These are phyloP conservation scores for Molorchus minor DNA, from an alignment of 2,888 invertebrate species.

Conservation along the genomic window DNA sequence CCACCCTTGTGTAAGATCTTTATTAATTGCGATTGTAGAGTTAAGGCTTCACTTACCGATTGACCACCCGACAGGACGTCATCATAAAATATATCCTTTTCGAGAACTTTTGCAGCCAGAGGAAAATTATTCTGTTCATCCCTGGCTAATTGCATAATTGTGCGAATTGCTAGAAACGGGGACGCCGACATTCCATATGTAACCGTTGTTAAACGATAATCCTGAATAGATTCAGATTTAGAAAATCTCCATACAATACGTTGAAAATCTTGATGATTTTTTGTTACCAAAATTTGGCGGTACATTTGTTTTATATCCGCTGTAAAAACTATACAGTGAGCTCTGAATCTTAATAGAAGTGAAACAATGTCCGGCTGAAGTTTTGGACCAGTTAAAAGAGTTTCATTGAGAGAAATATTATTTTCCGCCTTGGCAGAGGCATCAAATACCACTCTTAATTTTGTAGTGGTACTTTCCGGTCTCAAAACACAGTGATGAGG, in stretches of 20 bases:
- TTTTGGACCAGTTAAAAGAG: no score
- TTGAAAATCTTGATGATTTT: no score
- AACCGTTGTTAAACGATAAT: no score
- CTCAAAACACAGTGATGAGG: no score
- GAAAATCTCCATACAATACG: slow-evolving; percentile 16
- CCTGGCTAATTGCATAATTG: neutral
- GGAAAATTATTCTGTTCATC: neutral
- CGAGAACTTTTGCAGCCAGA: neutral
- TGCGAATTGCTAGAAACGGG: no score
- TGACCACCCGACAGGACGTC: no score
- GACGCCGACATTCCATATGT: neutral
- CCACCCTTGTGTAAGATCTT: no score
- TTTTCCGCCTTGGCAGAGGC: slow-evolving; percentile 7
- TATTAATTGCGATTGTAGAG: no score
- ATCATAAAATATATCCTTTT: no score
- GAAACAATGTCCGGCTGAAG: slow-evolving; percentile 9
- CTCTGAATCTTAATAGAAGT: slow-evolving; percentile 9
- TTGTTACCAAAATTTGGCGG: neutral
- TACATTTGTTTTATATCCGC: slow-evolving; percentile 16
- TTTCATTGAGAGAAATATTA: slow-evolving; percentile 1
- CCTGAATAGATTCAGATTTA: neutral
- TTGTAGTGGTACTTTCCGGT: no score
- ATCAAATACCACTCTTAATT: no score
- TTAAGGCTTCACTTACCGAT: no score
- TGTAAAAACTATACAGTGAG: neutral